These are phyloP conservation scores for Malurus cyaneus DNA, from an alignment of 2,113 vertebrate species.

Conservation along the genomic window DNA sequence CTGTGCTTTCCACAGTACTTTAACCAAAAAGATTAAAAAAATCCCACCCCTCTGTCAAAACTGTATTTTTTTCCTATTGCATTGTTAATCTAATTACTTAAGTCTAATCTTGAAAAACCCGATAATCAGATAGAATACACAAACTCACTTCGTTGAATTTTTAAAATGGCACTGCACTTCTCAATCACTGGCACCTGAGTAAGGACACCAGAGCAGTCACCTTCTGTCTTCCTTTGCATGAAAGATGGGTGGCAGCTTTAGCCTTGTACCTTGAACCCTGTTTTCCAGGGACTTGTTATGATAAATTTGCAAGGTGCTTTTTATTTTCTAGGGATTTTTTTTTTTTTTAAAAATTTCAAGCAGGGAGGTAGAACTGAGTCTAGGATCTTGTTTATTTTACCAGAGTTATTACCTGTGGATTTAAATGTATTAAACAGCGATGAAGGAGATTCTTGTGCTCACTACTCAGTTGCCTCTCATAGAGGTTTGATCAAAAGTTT, in stretches of 20 bases:
- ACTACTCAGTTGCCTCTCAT: background rate
- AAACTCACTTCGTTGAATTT: background rate
- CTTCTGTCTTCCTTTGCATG: background rate
- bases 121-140: background rate
- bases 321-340: background rate
- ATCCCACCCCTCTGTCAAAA: fast-evolving
- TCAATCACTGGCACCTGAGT: background rate
- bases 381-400: background rate
- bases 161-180: background rate
- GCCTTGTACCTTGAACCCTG: background rate
- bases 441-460: background rate
- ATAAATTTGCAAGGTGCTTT: background rate
- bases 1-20: background rate
- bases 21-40: background rate
- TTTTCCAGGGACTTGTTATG: background rate
- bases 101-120: background rate
- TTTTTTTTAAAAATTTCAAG: background rate
- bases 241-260: background rate
- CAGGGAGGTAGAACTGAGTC: background rate
- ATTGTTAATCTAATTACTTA: background rate
- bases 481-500: background rate
- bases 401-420: background rate
- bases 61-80: background rate
- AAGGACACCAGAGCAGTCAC: background rate
- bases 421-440: background rate